Conservation (phyloP, 2,888 invertebrate genomes). For the Horisme vitalbata region DNA sequence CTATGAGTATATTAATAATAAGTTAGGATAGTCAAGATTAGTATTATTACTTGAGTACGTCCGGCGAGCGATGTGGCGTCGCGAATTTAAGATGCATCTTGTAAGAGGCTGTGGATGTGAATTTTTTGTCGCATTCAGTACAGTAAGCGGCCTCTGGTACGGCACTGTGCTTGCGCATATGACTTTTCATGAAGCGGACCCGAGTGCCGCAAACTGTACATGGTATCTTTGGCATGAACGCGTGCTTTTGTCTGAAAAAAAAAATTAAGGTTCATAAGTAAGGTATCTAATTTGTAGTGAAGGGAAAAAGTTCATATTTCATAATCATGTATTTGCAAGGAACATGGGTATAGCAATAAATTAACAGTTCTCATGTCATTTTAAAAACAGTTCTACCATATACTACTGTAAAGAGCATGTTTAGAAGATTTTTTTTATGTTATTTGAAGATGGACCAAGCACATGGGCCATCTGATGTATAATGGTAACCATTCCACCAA, state of each 20-base stretch:
- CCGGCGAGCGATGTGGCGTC: slow-evolving; percentile 28
- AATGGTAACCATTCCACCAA: too few species aligned
- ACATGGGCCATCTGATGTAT: too few species aligned
- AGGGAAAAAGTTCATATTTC: not conserved
- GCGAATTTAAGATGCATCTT: slow-evolving; percentile 29
- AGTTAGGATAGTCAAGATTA: too few species aligned
- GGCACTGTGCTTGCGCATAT: slow-evolving; percentile 51
- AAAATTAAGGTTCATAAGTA: not conserved
- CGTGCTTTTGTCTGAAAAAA: slow-evolving; percentile 13
- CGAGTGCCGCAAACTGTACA: slow-evolving; percentile 59
- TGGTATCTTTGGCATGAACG: slow-evolving; percentile 17
- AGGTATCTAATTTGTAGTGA: not conserved
- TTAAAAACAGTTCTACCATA: too few species aligned
- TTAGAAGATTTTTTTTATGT: too few species aligned
- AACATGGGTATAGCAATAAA: too few species aligned
- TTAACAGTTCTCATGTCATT: too few species aligned
- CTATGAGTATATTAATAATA: too few species aligned
- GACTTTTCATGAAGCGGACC: slow-evolving; percentile 57
- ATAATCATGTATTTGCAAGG: too few species aligned
- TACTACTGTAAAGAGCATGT: too few species aligned
- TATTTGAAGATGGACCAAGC: too few species aligned
- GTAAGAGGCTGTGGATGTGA: slow-evolving; percentile 33
- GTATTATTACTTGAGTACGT: slow-evolving; percentile 13
- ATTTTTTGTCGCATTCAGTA: slow-evolving; percentile 49
- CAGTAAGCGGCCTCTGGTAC: slow-evolving; percentile 45